These are phyloP conservation scores for Capitulum mitella DNA, from an alignment of 2,888 invertebrate species.

Conservation along the genomic window DNA sequence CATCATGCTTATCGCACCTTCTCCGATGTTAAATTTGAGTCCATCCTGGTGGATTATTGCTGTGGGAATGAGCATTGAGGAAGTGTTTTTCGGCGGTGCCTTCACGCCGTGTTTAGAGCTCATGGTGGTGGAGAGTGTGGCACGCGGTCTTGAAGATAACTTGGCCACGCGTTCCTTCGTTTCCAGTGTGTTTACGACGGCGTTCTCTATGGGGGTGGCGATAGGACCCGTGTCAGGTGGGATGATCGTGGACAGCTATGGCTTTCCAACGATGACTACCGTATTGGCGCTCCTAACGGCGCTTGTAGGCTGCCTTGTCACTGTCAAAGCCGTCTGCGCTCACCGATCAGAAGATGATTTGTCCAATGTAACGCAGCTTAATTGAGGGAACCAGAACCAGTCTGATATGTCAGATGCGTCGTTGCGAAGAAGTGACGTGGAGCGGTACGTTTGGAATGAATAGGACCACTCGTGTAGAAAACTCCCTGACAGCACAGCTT, in stretches of 20 bases:
- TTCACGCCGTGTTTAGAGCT: not conserved
- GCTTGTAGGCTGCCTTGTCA: not conserved
- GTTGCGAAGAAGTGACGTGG: not conserved
- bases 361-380: not conserved
- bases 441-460: not conserved
- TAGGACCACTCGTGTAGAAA: too few relatives aligned
- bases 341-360: not conserved
- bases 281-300: not conserved
- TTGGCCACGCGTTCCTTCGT: not conserved
- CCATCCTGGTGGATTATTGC: not conserved
- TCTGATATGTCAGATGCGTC: not conserved
- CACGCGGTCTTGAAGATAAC: not conserved
- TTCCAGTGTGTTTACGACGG: not conserved
- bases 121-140: not conserved
- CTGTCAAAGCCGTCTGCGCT: not conserved
- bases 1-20: constrained; percentile 61
- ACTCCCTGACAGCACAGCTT: too few relatives aligned
- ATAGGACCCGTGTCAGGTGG: not conserved
- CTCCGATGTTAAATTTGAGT: constrained; percentile 46
- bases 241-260: not conserved
- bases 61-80: not conserved
- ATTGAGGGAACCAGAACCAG: not conserved
- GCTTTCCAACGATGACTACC: not conserved
- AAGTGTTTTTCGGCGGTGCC: not conserved
- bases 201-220: not conserved